These are phyloP conservation scores for Peromyscus californicus DNA, from an alignment of 2,113 vertebrate genomes.

Conservation along the genomic window DNA sequence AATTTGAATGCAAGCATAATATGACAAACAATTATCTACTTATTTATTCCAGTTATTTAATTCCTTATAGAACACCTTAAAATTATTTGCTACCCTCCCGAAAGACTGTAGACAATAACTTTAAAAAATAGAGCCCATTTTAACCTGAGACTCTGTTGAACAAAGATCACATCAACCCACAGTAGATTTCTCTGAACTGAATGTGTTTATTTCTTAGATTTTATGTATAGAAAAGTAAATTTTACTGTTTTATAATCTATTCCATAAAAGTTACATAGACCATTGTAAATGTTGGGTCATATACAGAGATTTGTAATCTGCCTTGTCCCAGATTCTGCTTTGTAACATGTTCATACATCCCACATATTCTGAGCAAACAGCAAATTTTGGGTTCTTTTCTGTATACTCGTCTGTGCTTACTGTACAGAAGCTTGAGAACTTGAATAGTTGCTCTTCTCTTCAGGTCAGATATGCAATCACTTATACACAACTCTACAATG, in stretches of 20 bases:
- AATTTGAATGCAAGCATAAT: background rate
- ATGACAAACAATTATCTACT: background rate
- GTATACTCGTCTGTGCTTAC: background rate
- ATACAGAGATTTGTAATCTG: background rate
- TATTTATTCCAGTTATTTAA: background rate
- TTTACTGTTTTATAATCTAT: background rate
- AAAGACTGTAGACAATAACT: background rate
- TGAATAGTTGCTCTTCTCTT: background rate
- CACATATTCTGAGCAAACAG: background rate
- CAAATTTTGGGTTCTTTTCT: background rate
- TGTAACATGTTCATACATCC: background rate
- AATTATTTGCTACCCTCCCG: background rate
- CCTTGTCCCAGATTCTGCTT: background rate
- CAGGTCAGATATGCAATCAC: background rate
- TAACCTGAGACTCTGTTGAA: background rate
- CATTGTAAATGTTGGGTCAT: background rate
- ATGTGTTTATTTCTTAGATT: too few relatives aligned
- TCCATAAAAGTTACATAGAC: background rate
- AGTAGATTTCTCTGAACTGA: background rate
- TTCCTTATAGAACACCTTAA: background rate
- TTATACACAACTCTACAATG: too few relatives aligned
- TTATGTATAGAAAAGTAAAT: background rate
- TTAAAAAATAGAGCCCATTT: background rate
- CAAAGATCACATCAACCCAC: accelerated
- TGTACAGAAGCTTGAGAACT: background rate